These are phyloP conservation scores for Hypomesus transpacificus DNA, from an alignment of 2,113 vertebrate genomes.

Conservation along the genomic window DNA sequence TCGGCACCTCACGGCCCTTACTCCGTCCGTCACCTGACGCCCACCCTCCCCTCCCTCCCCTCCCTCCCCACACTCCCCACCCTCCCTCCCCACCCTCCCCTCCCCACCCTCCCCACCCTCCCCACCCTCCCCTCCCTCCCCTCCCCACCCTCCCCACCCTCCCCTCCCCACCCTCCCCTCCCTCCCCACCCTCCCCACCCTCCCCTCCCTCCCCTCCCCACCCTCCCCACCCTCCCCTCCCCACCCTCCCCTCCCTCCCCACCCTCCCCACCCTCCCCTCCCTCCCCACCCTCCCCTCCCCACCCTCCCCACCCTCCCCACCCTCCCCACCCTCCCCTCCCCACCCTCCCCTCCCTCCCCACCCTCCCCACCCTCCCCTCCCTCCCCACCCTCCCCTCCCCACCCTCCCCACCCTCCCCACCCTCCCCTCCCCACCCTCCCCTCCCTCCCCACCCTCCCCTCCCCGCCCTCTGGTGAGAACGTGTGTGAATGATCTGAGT, in stretches of 20 bases:
- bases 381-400: constrained; percentile 37
- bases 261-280: constrained; percentile 33
- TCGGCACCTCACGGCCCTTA: constrained; percentile 39
- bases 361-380: constrained; percentile 33
- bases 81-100: constrained; percentile 30
- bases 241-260: constrained; percentile 37
- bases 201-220: constrained; percentile 37
- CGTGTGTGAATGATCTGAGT: constrained; percentile 40
- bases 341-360: constrained; percentile 37
- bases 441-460: constrained; percentile 40
- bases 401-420: constrained; percentile 34
- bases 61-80: constrained; percentile 41
- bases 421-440: constrained; percentile 23
- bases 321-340: constrained; percentile 34
- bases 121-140: constrained; percentile 32
- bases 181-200: constrained; percentile 34
- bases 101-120: constrained; percentile 37
- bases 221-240: constrained; percentile 34
- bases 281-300: constrained; percentile 37
- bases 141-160: constrained; percentile 31
- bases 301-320: constrained; percentile 34
- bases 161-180: constrained; percentile 38
- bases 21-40: too few relatives aligned
- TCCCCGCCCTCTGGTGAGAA: constrained; percentile 38
- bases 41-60: constrained; percentile 28